phyloP scores from a whole-genome alignment of 2,888 invertebrate species.

The Drosophila affinis region DNA sequence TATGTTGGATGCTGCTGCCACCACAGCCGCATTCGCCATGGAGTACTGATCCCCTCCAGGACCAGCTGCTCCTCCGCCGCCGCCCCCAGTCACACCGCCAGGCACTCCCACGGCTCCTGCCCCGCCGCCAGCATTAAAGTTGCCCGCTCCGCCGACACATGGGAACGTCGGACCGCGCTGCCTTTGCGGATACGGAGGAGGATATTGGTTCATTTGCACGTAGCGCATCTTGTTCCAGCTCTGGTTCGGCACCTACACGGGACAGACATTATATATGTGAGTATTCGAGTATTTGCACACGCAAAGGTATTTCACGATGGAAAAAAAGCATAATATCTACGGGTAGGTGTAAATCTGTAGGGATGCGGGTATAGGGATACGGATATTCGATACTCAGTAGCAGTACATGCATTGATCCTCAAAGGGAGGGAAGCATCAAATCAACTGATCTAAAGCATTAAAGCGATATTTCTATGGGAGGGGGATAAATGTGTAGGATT shows the following conservation, averaged over 20 bases:
- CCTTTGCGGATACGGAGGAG: conserved; percentile 83
- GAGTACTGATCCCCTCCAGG: conserved; percentile 82
- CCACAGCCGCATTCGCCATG: conserved; percentile 84
- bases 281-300: background rate
- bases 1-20: conserved; percentile 46
- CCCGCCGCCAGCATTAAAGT: conserved; percentile 68
- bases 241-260: conserved; percentile 76
- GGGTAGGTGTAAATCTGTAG: too few species aligned
- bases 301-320: too few species aligned
- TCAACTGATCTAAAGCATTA: too few species aligned
- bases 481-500: too few species aligned
- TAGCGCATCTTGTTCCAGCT: conserved; percentile 85
- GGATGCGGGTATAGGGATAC: too few species aligned
- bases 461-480: too few species aligned
- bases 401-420: too few species aligned
- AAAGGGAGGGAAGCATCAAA: too few species aligned
- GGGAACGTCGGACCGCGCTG: conserved; percentile 81
- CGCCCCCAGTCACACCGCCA: conserved; percentile 52
- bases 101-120: conserved; percentile 72
- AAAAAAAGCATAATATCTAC: too few species aligned
- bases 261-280: background rate
- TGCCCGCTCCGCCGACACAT: conserved; percentile 67
- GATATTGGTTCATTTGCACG: conserved; percentile 82
- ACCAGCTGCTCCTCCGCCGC: conserved; percentile 79
- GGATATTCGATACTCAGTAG: too few species aligned